Percentiles rank a stretch among this genome's conserved stretches.
Conservation (phyloP, 2,113 vertebrate species). For the Rhizomys pruinosus region DNA sequence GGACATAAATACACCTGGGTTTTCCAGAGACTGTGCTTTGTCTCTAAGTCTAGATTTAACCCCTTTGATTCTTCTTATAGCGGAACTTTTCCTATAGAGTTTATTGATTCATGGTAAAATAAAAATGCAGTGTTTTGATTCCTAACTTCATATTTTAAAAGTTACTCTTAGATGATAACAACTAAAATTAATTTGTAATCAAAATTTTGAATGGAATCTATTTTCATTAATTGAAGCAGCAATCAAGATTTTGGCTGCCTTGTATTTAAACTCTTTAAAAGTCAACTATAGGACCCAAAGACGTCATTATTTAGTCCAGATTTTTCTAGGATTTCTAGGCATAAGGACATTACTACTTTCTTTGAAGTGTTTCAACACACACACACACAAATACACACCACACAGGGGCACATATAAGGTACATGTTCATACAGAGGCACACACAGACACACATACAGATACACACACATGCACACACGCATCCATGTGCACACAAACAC, state of each 20-base stretch:
- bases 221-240: conserved; percentile 18
- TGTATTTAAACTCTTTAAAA: conserved; percentile 5
- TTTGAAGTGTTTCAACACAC: neutral
- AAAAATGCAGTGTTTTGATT: neutral
- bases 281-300: neutral
- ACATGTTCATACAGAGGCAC: too few species aligned
- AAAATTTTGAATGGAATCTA: conserved; percentile 10
- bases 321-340: conserved; percentile 45
- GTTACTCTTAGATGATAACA: neutral
- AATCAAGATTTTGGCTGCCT: neutral
- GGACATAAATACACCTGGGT: neutral
- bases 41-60: neutral
- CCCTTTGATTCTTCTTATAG: neutral
- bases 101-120: neutral
- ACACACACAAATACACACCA: neutral
- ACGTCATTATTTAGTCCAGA: neutral
- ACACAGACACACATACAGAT: too few species aligned
- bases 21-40: conserved; percentile 17
- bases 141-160: conserved; percentile 32
- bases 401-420: too few species aligned
- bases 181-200: neutral
- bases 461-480: neutral
- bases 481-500: neutral
- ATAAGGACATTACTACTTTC: neutral
- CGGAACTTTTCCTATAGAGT: neutral